A percentile compares a stretch with the other conserved stretches of the same genome.
Evolutionary conservation across 2,888 invertebrate genomes (phyloP).

Genomic region (Philonicus albiceps): DNA sequence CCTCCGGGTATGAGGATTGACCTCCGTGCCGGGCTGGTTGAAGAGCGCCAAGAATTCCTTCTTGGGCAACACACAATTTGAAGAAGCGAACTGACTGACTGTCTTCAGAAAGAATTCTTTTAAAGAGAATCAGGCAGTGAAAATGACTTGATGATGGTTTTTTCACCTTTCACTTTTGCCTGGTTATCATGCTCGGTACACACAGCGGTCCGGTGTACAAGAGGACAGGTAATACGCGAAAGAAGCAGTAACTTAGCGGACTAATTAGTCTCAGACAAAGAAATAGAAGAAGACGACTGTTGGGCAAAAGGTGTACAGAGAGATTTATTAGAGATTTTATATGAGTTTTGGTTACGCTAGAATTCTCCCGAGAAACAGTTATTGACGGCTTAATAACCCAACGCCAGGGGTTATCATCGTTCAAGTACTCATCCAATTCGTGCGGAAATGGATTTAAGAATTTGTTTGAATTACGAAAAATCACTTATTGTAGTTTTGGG

Average conservation of each 20-base stretch:
- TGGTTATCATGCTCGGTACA: background rate
- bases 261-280: constrained; percentile 22
- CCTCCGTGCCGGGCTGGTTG: background rate
- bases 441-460: background rate
- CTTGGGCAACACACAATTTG: background rate
- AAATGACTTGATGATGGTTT: background rate
- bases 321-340: constrained; percentile 22
- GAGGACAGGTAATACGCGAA: background rate
- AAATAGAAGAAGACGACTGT: background rate
- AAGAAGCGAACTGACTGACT: background rate
- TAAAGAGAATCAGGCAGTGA: background rate
- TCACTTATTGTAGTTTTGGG: background rate
- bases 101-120: background rate
- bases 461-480: background rate
- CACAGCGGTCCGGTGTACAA: background rate
- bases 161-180: constrained; percentile 18
- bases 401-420: background rate
- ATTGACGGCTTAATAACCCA: background rate
- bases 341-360: constrained; percentile 1
- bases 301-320: background rate
- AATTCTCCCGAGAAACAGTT: background rate
- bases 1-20: background rate
- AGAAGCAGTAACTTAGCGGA: background rate
- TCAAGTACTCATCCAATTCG: background rate
- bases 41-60: background rate